These are phyloP conservation scores for Taphrorychus bicolor DNA, from an alignment of 2,888 invertebrate genomes.

Conservation along the genomic window DNA sequence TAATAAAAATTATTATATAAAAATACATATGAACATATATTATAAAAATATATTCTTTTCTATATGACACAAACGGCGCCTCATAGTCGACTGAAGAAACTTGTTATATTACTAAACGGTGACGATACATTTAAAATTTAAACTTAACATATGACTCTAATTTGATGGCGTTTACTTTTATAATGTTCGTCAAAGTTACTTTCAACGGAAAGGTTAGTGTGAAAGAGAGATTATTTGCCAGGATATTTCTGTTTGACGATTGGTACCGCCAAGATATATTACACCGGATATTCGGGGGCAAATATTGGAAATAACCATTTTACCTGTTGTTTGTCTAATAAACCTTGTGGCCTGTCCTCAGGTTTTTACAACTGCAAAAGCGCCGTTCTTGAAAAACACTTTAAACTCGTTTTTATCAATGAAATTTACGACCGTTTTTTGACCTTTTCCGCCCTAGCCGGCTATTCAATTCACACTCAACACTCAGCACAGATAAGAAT, in stretches of 20 bases:
- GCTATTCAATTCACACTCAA: too few relatives aligned
- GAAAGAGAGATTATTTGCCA: conserved; percentile 13
- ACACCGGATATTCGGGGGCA: conserved; percentile 15
- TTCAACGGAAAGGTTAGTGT: neutral
- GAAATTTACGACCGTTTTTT: neutral
- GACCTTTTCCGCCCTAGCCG: too few relatives aligned
- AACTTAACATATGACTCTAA: too few relatives aligned
- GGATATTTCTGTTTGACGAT: conserved; percentile 15
- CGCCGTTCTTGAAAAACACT: neutral
- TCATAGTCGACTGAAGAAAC: too few relatives aligned
- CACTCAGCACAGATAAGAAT: too few relatives aligned
- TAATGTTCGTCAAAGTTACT: neutral
- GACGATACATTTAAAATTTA: too few relatives aligned
- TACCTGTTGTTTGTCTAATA: neutral
- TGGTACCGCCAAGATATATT: conserved; percentile 14
- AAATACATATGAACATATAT: too few relatives aligned
- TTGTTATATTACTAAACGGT: too few relatives aligned
- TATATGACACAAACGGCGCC: too few relatives aligned
- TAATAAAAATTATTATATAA: too few relatives aligned
- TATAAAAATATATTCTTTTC: too few relatives aligned
- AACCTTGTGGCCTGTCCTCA: neutral
- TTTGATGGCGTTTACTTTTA: neutral
- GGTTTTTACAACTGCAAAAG: neutral
- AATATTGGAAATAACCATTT: conserved; percentile 10
- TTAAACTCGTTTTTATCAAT: neutral